Evolutionary conservation across 92 coral and sea anemone genomes (phyloP).

Genomic region (Porites lobata): DNA sequence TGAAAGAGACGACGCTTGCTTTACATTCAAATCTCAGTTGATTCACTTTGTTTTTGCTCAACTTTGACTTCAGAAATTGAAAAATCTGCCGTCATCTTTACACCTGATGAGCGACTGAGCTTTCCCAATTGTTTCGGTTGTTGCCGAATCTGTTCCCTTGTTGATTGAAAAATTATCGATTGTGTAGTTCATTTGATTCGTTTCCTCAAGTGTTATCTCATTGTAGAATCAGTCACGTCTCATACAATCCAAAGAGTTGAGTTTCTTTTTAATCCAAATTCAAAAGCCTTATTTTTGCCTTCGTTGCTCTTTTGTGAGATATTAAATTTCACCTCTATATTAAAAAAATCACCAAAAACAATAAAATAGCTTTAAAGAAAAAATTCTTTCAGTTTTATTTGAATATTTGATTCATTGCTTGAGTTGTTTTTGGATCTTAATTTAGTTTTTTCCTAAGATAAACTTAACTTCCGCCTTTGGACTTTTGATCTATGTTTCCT

Average conservation of each 20-base stretch:
- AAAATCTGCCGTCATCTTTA: neutral
- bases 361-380: neutral
- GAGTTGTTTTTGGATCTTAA: neutral
- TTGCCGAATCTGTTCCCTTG: neutral
- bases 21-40: neutral
- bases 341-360: too few relatives aligned
- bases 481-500: neutral
- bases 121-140: neutral
- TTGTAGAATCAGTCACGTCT: neutral
- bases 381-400: neutral
- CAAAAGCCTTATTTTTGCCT: neutral
- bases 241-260: neutral
- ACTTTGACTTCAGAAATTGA: neutral
- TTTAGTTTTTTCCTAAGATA: neutral
- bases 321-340: neutral
- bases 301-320: neutral
- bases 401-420: neutral
- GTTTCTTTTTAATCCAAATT: too few relatives aligned
- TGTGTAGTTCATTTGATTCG: neutral
- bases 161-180: neutral
- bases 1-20: neutral
- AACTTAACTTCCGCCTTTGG: neutral
- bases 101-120: neutral
- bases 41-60: neutral
- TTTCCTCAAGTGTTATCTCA: neutral